Evolutionary conservation across 2,888 invertebrate species (phyloP).

Genomic region (Drosophila cyrtoloma): DNA sequence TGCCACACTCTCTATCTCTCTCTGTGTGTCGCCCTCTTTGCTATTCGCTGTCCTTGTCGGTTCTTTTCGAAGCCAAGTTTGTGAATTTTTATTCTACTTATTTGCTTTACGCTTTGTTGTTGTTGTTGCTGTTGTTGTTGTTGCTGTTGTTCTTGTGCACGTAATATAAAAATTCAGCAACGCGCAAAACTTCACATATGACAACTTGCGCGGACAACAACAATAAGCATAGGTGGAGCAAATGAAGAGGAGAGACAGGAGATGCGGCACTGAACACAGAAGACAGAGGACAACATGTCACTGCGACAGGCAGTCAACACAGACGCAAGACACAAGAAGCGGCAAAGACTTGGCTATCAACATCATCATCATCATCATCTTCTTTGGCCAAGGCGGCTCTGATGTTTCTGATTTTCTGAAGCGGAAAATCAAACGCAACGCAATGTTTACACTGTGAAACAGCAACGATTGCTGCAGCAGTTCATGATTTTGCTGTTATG

Average conservation of each 20-base stretch:
- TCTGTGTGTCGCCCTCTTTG: conserved; percentile 4
- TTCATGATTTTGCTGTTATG: neutral
- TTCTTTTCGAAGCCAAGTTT: conserved; percentile 70
- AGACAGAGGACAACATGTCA: conserved; percentile 37
- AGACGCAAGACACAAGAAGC: conserved; percentile 27
- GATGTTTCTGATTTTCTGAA: conserved; percentile 78
- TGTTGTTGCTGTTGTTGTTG: conserved; percentile 19
- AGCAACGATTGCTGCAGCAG: conserved; percentile 13
- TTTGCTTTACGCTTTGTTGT: conserved; percentile 37
- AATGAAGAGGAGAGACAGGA: neutral
- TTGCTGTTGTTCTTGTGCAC: conserved; percentile 44
- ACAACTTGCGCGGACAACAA: conserved; percentile 64
- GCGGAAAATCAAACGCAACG: conserved; percentile 78
- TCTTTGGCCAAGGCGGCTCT: conserved; percentile 45
- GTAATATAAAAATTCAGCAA: conserved; percentile 77
- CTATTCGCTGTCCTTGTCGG: conserved; percentile 35
- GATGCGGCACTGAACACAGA: neutral
- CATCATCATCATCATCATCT: conserved; percentile 34
- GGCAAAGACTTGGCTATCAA: conserved; percentile 41
- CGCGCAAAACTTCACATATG: conserved; percentile 79
- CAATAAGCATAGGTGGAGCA: conserved; percentile 29
- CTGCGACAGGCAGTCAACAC: conserved; percentile 18
- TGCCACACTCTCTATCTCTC: conserved; percentile 3
- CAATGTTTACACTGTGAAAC: conserved; percentile 57
- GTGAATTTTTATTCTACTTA: conserved; percentile 24